Evolutionary conservation across 2,888 invertebrate species (phyloP).

Genomic region (Acleris laterana): DNA sequence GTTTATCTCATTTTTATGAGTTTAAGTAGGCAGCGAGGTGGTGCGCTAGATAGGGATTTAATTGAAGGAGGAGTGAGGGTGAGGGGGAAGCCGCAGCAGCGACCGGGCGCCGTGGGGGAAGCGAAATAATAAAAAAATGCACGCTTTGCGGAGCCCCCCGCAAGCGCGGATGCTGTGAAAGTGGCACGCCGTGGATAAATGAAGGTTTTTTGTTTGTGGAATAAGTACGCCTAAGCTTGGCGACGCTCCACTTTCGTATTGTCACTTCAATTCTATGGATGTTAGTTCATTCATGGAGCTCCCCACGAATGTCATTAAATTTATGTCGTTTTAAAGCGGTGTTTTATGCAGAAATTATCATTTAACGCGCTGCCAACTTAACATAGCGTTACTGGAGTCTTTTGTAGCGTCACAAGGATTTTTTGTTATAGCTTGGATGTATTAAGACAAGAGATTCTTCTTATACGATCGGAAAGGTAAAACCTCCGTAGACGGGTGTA

Average conservation of each 20-base stretch:
- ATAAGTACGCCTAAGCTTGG: constrained; percentile 72
- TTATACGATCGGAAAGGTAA: too few species aligned
- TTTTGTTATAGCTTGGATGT: neutral
- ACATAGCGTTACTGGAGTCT: constrained; percentile 19
- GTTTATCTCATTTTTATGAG: constrained; percentile 79
- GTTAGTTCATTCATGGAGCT: constrained; percentile 72
- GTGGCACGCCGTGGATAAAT: constrained; percentile 83
- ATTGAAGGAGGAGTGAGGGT: constrained; percentile 75
- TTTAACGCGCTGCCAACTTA: constrained; percentile 39
- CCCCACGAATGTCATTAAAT: constrained; percentile 66
- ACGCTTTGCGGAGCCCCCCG: constrained; percentile 70
- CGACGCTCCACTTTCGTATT: constrained; percentile 78
- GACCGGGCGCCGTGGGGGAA: constrained; percentile 60
- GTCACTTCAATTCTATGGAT: constrained; percentile 77
- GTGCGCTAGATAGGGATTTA: constrained; percentile 79
- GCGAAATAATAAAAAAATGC: constrained; percentile 79
- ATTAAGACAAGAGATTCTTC: too few species aligned
- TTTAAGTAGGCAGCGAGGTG: constrained; percentile 78
- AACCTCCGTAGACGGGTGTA: too few species aligned
- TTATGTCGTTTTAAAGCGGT: constrained; percentile 53
- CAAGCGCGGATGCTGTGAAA: constrained; percentile 82
- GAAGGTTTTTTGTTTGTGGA: constrained; percentile 81
- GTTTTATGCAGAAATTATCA: constrained; percentile 51
- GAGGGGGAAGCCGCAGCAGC: constrained; percentile 61
- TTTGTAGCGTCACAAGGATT: constrained; percentile 14